A percentile compares a stretch with the other conserved stretches of the same genome.
Evolutionary conservation across 2,888 invertebrate genomes (phyloP).

Genomic region (Agriotes lineatus): DNA sequence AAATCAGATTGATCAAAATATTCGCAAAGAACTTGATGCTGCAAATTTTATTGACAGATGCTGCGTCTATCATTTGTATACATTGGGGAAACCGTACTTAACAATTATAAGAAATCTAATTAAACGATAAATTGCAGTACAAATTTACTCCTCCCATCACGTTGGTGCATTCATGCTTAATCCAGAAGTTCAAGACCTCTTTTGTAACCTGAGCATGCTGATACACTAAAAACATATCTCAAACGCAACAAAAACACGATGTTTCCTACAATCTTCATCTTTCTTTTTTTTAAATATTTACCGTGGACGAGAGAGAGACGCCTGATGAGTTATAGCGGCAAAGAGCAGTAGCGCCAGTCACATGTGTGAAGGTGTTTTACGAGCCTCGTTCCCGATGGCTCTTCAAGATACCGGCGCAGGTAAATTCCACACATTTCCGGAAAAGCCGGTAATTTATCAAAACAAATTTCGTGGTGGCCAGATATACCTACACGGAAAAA

Average conservation of each 20-base stretch:
- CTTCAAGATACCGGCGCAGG: conserved; percentile 46
- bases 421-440: conserved; percentile 45
- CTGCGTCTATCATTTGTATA: too few relatives aligned
- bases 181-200: conserved; percentile 23
- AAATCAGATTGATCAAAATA: too few relatives aligned
- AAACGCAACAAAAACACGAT: conserved; percentile 41
- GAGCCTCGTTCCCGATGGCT: conserved; percentile 54
- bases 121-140: neutral
- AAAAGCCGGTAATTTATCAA: too few relatives aligned
- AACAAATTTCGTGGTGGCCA: too few relatives aligned
- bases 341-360: conserved; percentile 59
- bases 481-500: too few relatives aligned
- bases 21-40: too few relatives aligned
- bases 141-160: neutral
- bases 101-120: too few relatives aligned
- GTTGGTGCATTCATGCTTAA: neutral
- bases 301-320: conserved; percentile 39
- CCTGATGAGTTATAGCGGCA: conserved; percentile 55
- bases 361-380: conserved; percentile 61
- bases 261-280: conserved; percentile 34
- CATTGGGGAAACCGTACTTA: too few relatives aligned
- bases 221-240: conserved; percentile 40
- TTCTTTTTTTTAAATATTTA: conserved; percentile 36
- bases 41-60: too few relatives aligned
- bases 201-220: conserved; percentile 40